phyloP scores from a whole-genome alignment of 2,113 vertebrate genomes.

The Macrotus californicus region DNA sequence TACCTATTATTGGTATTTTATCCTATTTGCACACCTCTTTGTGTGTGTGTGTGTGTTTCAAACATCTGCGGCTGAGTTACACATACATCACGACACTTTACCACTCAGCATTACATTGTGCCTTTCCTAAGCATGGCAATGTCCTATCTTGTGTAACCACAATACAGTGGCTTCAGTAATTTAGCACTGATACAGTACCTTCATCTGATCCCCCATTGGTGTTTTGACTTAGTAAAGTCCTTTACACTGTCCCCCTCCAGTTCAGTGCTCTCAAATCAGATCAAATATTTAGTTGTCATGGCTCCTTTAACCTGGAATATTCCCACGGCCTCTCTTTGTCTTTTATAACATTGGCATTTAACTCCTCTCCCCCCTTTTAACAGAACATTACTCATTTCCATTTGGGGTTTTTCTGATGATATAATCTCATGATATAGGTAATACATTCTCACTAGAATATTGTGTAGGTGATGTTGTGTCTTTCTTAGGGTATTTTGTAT shows the following conservation, averaged over 20 bases:
- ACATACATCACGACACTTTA: background rate
- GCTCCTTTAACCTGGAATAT: slow-evolving; percentile 3
- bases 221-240: background rate
- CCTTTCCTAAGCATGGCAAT: background rate
- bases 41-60: background rate
- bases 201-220: background rate
- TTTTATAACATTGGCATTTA: slow-evolving; percentile 14
- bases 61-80: background rate
- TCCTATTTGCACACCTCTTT: background rate
- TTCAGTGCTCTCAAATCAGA: background rate
- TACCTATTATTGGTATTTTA: background rate
- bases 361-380: background rate
- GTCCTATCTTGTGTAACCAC: background rate
- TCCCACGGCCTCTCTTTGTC: background rate
- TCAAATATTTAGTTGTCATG: background rate
- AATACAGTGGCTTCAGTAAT: background rate
- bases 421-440: background rate
- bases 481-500: background rate
- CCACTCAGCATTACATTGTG: background rate
- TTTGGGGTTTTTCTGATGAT: slow-evolving; percentile 12
- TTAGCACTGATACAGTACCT: background rate
- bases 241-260: background rate
- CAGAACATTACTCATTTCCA: background rate
- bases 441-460: background rate
- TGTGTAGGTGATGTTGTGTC: background rate